Evolutionary conservation across 2,113 vertebrate species (phyloP), one percentile per base, ranked within the genome.

Genomic region (Amblyornis subalaris): DNA sequence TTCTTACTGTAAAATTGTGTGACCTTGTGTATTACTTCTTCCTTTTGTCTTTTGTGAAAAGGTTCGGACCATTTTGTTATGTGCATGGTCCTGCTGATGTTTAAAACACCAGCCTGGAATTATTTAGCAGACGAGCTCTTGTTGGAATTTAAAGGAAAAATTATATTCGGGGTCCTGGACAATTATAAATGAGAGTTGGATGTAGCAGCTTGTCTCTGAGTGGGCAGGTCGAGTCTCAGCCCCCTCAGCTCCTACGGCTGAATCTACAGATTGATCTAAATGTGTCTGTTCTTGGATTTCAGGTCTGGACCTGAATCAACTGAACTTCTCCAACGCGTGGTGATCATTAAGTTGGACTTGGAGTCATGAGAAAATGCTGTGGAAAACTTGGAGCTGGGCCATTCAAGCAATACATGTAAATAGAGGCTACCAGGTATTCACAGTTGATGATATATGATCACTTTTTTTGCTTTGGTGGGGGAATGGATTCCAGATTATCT

Each of bases 21-120:
- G 18, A 33, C 36, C 7, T 33, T 31, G 15, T 9, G 16, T 29
- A 7, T 71, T 40, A 11, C 25, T 70, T 31, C 53, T 53, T 75
- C 51, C 14, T 58, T 21, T 10, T 0, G 0, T 14, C 44, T 58
- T 55, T 23, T 50, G 14, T 0, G 0, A 16, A 38, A 22, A 50
- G 14, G 4, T 44, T 76, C 42, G 35, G 78, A 44, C 26, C 23
- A 0, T 42, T 47, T 47, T 31, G 7, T 54, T 21, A 33, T 33
- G 38, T 6, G 60, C 17, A 5, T 0, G 1, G 25, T 47, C 28
- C 33, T 33, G 50, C 53, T 55, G 57, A 21, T 24, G 29, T 31
- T 64, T 31, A 22, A 29, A 57, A 14, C n/a, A 14, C 24, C 36
- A 13, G n/a, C 31, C 57, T 53, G 78, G 74, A 36, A 16, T 62